Conservation (phyloP, 1,140 invertebrate species). For the Wasmannia auropunctata region DNA sequence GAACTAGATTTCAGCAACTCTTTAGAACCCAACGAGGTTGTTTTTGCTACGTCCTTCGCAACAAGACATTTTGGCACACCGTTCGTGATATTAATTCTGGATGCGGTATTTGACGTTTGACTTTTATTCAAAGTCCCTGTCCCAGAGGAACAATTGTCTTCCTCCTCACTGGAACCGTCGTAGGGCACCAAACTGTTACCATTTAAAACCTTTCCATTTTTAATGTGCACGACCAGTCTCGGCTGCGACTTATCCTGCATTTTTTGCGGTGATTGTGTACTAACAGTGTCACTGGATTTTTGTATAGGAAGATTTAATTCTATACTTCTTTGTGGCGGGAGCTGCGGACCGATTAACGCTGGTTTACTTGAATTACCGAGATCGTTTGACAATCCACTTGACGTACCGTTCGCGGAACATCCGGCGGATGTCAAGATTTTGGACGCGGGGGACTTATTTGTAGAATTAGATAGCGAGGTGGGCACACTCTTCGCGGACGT, state of each 20-base stretch:
- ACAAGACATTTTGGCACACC: slow-evolving; percentile 55
- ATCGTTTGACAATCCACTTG: slow-evolving; percentile 58
- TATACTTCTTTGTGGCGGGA: slow-evolving; percentile 56
- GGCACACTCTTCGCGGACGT: slow-evolving; percentile 68
- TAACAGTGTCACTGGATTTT: slow-evolving; percentile 77
- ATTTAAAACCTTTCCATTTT: slow-evolving; percentile 80
- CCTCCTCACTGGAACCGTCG: slow-evolving; percentile 84
- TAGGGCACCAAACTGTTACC: slow-evolving; percentile 83
- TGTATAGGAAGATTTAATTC: slow-evolving; percentile 55
- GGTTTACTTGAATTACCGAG: slow-evolving; percentile 61
- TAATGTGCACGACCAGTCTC: slow-evolving; percentile 77
- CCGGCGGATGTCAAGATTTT: slow-evolving; percentile 76
- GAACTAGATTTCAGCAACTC: slow-evolving; percentile 64
- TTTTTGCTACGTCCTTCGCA: slow-evolving; percentile 58
- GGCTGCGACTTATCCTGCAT: slow-evolving; percentile 77
- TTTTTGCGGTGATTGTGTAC: slow-evolving; percentile 79
- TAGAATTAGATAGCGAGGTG: slow-evolving; percentile 57
- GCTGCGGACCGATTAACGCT: slow-evolving; percentile 32
- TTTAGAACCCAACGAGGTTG: slow-evolving; percentile 49
- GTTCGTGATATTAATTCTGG: slow-evolving; percentile 58
- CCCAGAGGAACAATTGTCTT: slow-evolving; percentile 69
- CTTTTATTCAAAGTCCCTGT: slow-evolving; percentile 46
- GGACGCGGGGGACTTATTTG: slow-evolving; percentile 67
- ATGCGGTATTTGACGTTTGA: slow-evolving; percentile 34
- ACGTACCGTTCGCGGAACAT: slow-evolving; percentile 62